A percentile compares a stretch with the other conserved stretches of the same genome.
These are phyloP conservation scores for Echeneis naucrates DNA, from an alignment of 2,797 vertebrate species.

Conservation along the genomic window DNA sequence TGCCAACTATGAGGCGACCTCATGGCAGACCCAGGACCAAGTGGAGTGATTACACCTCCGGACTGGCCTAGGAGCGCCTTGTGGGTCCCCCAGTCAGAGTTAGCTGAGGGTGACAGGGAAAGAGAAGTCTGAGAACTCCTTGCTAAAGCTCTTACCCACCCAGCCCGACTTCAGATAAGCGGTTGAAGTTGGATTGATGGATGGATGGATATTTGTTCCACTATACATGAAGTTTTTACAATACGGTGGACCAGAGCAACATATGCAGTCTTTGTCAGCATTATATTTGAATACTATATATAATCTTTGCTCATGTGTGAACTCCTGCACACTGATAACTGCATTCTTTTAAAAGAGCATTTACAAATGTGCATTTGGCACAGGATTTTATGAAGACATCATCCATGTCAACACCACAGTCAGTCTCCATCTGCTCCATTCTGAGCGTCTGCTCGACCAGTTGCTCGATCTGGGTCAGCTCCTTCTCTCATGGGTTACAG, in stretches of 20 bases:
- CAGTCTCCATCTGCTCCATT: slow-evolving; percentile 41
- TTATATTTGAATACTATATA: slow-evolving; percentile 16
- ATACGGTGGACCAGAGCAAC: not conserved
- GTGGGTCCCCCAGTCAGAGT: too few relatives aligned
- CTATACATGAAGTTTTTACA: not conserved
- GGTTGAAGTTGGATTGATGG: too few relatives aligned
- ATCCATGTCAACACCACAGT: slow-evolving; percentile 26
- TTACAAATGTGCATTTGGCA: slow-evolving; percentile 23
- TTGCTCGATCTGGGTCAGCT: slow-evolving; percentile 44
- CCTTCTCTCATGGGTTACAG: slow-evolving; percentile 30
- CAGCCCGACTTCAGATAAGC: too few relatives aligned
- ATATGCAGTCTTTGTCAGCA: not conserved
- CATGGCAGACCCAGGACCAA: too few relatives aligned
- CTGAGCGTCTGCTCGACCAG: slow-evolving; percentile 41
- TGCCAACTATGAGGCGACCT: too few relatives aligned
- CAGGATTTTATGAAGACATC: slow-evolving; percentile 28
- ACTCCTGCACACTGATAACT: slow-evolving; percentile 16
- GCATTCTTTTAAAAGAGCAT: slow-evolving; percentile 7
- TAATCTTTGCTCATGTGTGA: slow-evolving; percentile 20
- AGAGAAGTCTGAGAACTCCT: too few relatives aligned
- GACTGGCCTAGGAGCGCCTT: too few relatives aligned
- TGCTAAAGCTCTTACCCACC: too few relatives aligned
- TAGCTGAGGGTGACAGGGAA: too few relatives aligned
- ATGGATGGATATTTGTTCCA: too few relatives aligned
- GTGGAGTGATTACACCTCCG: too few relatives aligned